Conservation (phyloP, 2,797 vertebrate species). For the Clarias platycephalus region DNA sequence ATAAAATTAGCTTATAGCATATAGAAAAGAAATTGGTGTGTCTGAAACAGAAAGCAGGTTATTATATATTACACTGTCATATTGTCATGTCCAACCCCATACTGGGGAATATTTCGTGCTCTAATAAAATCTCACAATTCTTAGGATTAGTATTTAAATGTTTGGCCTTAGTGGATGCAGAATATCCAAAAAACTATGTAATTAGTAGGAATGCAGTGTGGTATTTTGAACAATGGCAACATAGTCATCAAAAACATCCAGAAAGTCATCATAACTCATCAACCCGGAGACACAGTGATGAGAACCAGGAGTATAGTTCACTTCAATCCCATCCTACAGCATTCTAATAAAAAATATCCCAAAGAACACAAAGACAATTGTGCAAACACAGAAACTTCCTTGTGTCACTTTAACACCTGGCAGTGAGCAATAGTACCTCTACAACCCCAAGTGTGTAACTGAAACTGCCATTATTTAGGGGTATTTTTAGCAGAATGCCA, state of each 20-base stretch:
- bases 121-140: not conserved
- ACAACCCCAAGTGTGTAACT: slow-evolving; percentile 16
- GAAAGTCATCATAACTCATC: not conserved
- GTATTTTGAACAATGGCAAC: not conserved
- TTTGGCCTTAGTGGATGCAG: not conserved
- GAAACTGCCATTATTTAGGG: slow-evolving; percentile 33
- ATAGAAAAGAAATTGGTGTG: not conserved
- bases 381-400: not conserved
- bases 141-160: not conserved
- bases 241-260: not conserved
- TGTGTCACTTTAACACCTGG: slow-evolving; percentile 18
- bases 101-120: not conserved
- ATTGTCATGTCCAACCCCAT: not conserved
- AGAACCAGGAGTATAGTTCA: not conserved
- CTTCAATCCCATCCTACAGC: not conserved
- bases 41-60: not conserved
- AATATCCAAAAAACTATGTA: not conserved
- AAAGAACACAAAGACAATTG: not conserved
- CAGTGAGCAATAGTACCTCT: not conserved
- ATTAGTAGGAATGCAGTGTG: not conserved
- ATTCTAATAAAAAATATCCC: not conserved
- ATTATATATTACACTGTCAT: not conserved
- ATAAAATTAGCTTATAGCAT: not conserved
- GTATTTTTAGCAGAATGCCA: slow-evolving; percentile 55
- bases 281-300: too few species aligned